Conservation (phyloP, 2,888 invertebrate genomes). For the Lasioglossum villosulum region DNA sequence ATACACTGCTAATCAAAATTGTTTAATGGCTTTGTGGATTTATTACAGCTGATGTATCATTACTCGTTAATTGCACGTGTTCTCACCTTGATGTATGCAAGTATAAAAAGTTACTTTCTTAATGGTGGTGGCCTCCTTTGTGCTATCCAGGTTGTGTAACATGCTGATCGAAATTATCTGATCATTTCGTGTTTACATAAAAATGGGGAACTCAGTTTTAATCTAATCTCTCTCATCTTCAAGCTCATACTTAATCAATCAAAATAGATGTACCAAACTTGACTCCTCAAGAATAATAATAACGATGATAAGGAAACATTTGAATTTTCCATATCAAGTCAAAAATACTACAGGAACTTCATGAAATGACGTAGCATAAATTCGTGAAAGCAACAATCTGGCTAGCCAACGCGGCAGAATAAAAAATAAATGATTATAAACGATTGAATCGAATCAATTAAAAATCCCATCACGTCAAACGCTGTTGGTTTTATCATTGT, state of each 20-base stretch:
- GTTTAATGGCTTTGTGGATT: background rate
- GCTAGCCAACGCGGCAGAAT: background rate
- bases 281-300: too few relatives aligned
- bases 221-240: too few relatives aligned
- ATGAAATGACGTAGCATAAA: background rate
- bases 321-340: background rate
- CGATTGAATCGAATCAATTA: background rate
- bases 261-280: too few relatives aligned
- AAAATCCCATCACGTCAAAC: background rate
- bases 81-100: background rate
- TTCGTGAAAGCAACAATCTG: background rate
- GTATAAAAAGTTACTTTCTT: background rate
- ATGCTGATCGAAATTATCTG: background rate
- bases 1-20: background rate
- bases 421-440: background rate
- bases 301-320: too few relatives aligned
- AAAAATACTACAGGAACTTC: background rate
- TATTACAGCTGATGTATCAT: background rate
- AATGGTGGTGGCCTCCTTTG: background rate
- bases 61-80: slow-evolving; percentile 1
- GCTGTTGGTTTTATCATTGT: background rate
- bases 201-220: background rate
- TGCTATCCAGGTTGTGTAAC: background rate
- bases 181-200: background rate
- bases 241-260: too few relatives aligned